A percentile compares a stretch with the other conserved stretches of the same genome.
Conservation (phyloP, 2,797 vertebrate genomes). For the Dermochelys coriacea region DNA sequence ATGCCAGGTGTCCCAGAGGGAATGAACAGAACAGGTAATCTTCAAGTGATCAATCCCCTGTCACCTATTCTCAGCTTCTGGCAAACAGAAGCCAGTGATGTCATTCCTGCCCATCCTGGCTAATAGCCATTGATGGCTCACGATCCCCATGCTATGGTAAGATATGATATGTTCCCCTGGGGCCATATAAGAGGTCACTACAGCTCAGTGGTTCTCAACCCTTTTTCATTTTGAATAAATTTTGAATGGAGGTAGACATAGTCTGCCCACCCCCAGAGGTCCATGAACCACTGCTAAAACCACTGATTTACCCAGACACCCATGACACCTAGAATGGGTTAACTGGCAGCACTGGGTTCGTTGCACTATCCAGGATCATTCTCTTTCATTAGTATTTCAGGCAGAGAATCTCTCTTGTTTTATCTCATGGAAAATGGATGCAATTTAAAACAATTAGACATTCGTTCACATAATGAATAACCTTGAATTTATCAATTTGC, state of each 20-base stretch:
- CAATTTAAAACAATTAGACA: conserved; percentile 76
- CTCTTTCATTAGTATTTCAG: conserved; percentile 28
- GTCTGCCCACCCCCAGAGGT: neutral
- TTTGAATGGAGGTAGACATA: neutral
- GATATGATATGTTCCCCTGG: neutral
- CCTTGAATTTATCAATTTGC: conserved; percentile 72
- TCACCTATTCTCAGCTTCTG: too few relatives aligned
- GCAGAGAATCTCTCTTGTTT: conserved; percentile 67
- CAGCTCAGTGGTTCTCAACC: neutral
- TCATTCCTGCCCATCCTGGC: too few relatives aligned
- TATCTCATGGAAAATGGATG: conserved; percentile 72
- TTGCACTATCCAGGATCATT: neutral
- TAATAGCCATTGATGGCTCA: too few relatives aligned
- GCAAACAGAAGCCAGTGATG: too few relatives aligned
- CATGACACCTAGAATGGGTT: neutral
- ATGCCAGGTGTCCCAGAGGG: too few relatives aligned
- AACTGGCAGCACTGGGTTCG: neutral
- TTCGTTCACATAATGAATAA: conserved; percentile 72
- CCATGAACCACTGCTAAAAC: neutral
- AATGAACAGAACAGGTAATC: too few relatives aligned
- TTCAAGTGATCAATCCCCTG: too few relatives aligned
- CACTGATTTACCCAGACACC: neutral
- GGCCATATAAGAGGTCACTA: neutral
- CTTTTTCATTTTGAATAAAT: neutral
- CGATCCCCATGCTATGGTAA: neutral